A percentile compares a stretch with the other conserved stretches of the same genome.
Evolutionary conservation across 2,797 vertebrate species (phyloP).

Genomic region (Sebastes taczanowskii): DNA sequence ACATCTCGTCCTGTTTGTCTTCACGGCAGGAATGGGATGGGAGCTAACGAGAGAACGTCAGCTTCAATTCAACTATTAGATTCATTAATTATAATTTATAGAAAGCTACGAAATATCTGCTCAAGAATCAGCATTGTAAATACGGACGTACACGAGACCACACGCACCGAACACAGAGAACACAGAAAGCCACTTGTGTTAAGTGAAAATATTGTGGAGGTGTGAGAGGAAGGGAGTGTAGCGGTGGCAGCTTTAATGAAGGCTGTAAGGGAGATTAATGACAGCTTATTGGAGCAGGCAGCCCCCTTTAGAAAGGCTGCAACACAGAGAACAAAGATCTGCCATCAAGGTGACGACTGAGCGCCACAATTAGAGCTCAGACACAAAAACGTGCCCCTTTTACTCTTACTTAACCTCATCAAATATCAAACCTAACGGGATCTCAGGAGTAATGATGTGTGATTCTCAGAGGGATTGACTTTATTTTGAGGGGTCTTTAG

Average conservation of each 20-base stretch:
- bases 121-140: too few relatives aligned
- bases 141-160: too few relatives aligned
- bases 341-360: constrained; percentile 44
- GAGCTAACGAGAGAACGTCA: too few relatives aligned
- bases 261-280: constrained; percentile 75
- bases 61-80: too few relatives aligned
- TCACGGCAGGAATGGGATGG: too few relatives aligned
- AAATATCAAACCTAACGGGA: neutral
- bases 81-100: too few relatives aligned
- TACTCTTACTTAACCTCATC: neutral
- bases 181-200: neutral
- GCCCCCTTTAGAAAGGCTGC: constrained; percentile 34
- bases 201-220: constrained; percentile 2
- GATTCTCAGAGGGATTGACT: neutral
- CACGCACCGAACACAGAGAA: too few relatives aligned
- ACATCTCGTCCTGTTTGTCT: too few relatives aligned
- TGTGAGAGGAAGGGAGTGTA: constrained; percentile 1
- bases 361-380: constrained; percentile 34
- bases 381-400: neutral
- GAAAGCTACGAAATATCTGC: too few relatives aligned
- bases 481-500: neutral
- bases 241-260: constrained; percentile 66
- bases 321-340: constrained; percentile 43
- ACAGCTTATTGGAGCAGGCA: constrained; percentile 49
- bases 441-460: neutral